Conservation (phyloP, 1,140 invertebrate species). For the Linepithema humile region DNA sequence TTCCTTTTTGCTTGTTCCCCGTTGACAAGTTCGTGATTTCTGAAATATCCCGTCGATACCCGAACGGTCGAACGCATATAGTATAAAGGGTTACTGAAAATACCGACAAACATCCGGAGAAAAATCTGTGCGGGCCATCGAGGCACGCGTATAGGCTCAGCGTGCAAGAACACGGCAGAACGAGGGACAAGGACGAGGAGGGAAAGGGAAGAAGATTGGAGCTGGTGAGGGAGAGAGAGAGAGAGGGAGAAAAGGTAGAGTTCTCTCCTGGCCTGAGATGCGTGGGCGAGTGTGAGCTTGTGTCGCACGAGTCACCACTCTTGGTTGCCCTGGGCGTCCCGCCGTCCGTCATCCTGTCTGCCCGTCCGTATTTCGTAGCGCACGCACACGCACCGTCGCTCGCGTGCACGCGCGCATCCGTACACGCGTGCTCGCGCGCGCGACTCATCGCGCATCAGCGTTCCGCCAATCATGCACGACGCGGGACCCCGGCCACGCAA, state of each 20-base stretch:
- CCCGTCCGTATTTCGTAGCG: slow-evolving; percentile 78
- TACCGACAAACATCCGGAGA: too few species aligned
- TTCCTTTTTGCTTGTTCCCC: background rate
- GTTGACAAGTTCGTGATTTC: background rate
- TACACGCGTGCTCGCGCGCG: background rate
- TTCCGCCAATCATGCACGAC: slow-evolving; percentile 60
- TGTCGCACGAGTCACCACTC: slow-evolving; percentile 81
- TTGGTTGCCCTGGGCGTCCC: slow-evolving; percentile 78
- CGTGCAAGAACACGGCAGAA: background rate
- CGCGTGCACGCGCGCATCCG: background rate
- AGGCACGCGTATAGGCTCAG: slow-evolving; percentile 5
- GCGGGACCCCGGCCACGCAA: slow-evolving; percentile 16
- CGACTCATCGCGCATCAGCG: slow-evolving; percentile 15
- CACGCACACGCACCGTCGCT: slow-evolving; percentile 45
- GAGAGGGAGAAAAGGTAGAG: slow-evolving; percentile 60
- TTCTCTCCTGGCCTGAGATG: slow-evolving; percentile 60
- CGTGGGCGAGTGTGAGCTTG: slow-evolving; percentile 78
- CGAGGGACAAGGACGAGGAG: slow-evolving; percentile 1
- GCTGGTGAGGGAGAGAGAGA: slow-evolving; percentile 54
- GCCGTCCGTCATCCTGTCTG: slow-evolving; percentile 82
- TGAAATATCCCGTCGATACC: background rate
- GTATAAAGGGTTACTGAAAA: too few species aligned
- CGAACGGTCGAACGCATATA: background rate
- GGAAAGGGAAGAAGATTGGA: background rate
- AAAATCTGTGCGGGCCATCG: background rate